Conservation (phyloP, 2,797 vertebrate species). For the Octomys mimax region DNA sequence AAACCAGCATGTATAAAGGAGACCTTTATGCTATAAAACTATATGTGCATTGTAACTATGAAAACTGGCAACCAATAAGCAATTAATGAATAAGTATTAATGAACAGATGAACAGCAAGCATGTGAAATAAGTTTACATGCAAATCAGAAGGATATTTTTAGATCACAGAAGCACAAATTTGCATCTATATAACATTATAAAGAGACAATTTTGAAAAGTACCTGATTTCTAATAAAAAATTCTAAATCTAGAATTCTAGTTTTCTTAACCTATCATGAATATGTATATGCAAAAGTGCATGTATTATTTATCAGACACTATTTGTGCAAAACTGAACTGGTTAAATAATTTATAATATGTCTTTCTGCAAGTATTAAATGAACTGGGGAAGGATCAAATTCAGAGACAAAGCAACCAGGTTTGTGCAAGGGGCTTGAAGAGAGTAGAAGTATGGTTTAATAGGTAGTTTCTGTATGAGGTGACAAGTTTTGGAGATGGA, state of each 20-base stretch:
- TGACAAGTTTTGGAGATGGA: not conserved
- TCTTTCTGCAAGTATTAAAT: not conserved
- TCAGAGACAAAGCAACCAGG: constrained; percentile 5
- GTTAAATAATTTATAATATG: not conserved
- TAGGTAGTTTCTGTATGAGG: not conserved
- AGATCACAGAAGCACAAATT: not conserved
- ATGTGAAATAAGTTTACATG: not conserved
- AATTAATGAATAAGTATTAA: constrained; percentile 44
- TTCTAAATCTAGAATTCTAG: constrained; percentile 10
- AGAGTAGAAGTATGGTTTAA: not conserved
- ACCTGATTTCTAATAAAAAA: constrained; percentile 33
- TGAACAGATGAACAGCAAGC: not conserved
- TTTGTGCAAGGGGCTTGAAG: not conserved
- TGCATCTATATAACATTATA: not conserved
- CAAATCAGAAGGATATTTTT: not conserved
- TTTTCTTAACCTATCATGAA: constrained; percentile 34
- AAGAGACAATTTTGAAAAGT: constrained; percentile 33
- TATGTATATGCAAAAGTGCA: not conserved
- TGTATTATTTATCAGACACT: not conserved
- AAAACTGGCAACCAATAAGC: constrained; percentile 13
- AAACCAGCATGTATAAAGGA: constrained; percentile 8
- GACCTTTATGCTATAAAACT: not conserved
- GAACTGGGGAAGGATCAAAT: constrained; percentile 19
- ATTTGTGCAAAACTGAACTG: not conserved
- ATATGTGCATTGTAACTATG: not conserved